Evolutionary conservation across 2,888 invertebrate species (phyloP), one percentile per base, ranked within the genome.

Genomic region (Diabrotica balteata): DNA sequence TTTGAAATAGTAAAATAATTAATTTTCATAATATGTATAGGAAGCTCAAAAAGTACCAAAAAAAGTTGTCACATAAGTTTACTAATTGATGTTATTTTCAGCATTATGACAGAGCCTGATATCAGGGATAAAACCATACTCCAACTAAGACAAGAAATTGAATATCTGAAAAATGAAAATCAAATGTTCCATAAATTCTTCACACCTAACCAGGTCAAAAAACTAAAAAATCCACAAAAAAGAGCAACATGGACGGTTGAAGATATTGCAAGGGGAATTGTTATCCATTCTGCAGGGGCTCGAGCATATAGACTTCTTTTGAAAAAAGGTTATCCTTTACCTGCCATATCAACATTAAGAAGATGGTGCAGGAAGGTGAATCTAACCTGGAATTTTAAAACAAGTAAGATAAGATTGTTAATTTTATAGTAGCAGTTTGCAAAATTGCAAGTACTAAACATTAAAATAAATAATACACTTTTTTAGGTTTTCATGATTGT

Each of bases 261-360:
- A 43, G 72, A 75, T 59, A 64, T 73, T 60, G 67, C 68, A 52
- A 70, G 72, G 58, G 70, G 71, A 52, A 72, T 73, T 46, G 67
- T 68, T 4, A 57, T 71, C 8, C 63, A 75, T 63, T 64, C 67
- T 10, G 69, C 70, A 43, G 73, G 70, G 8, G 68, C 75, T 1
- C 44, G 70, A 66, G 71, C 72, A 9, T 75, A 71, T 49, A 51
- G 69, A 61, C 47, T 71, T 10, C 58, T 73, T 10, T 57, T 72
- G 42, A 75, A 73, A 65, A 75, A 70, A 57, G 69, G 69, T 8
- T 72, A 68, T 67, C 73, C 73, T 5, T 72, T 65, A 58, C 72
- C 74, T 42, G 64, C 70, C 11, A 66, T 73, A 11, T 73, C 71
- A 2, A 75, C 70, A 11, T 62, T 75, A 7, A 49, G 67, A 66